A percentile compares a stretch with the other conserved stretches of the same genome.
Conservation (phyloP, 2,888 invertebrate species). For the Dinocampus coccinellae region DNA sequence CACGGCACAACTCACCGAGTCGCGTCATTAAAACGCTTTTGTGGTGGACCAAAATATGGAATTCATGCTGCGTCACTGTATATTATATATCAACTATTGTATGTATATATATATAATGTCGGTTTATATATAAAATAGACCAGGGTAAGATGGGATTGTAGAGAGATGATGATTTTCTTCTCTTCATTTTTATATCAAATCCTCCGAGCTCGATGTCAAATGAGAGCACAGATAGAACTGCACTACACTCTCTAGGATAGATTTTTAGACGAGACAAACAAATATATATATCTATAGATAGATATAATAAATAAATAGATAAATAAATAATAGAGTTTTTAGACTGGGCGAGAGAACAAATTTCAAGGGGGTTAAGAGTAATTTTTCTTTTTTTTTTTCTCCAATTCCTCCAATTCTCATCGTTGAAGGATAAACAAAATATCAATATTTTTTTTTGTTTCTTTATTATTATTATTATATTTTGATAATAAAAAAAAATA, state of each 20-base stretch:
- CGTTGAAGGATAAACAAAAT: too few species aligned
- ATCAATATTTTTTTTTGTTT: too few species aligned
- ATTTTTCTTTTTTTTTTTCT: too few species aligned
- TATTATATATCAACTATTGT: neutral
- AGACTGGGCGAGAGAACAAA: too few species aligned
- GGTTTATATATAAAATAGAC: neutral
- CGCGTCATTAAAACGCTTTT: neutral
- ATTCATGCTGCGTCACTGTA: neutral
- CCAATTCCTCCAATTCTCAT: too few species aligned
- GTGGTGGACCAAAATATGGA: neutral
- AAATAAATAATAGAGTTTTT: too few species aligned
- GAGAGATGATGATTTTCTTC: neutral
- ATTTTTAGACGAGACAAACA: too few species aligned
- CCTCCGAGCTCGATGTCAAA: neutral
- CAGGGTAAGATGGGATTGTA: neutral
- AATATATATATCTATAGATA: too few species aligned
- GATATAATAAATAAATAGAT: too few species aligned
- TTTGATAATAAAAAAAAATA: neutral
- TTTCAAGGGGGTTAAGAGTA: too few species aligned
- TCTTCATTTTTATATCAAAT: neutral
- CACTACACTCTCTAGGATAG: too few species aligned
- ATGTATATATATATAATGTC: neutral
- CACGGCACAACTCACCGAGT: neutral
- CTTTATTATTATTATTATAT: too few species aligned
- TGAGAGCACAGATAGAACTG: neutral